These are phyloP conservation scores for Trichogramma dendrolimi DNA, from an alignment of 2,888 invertebrate genomes.

Conservation along the genomic window DNA sequence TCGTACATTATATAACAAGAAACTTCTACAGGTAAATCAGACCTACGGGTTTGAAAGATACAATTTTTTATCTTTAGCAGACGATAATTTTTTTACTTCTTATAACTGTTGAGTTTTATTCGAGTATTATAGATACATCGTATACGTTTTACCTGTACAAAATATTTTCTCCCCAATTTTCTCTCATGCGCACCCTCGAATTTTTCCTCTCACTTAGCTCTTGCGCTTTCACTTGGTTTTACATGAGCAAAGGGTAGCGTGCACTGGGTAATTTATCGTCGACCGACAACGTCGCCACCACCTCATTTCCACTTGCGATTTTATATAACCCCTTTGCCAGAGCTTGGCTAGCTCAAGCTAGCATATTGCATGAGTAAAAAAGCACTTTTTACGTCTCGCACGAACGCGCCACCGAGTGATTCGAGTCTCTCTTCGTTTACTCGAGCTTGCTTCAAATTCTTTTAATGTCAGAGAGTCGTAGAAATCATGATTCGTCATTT, in stretches of 20 bases:
- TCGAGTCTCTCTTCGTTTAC: not conserved
- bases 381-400: slow-evolving; percentile 17
- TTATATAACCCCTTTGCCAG: slow-evolving; percentile 14
- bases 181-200: not conserved
- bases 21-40: too few relatives aligned
- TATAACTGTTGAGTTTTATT: too few relatives aligned
- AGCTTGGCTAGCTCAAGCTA: not conserved
- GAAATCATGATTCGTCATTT: too few relatives aligned
- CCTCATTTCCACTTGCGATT: slow-evolving; percentile 5
- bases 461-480: too few relatives aligned
- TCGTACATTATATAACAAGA: too few relatives aligned
- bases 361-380: too few relatives aligned
- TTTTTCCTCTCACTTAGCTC: slow-evolving; percentile 25
- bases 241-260: slow-evolving; percentile 4
- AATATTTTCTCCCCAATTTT: slow-evolving; percentile 4
- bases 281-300: not conserved
- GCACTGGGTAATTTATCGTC: slow-evolving; percentile 26
- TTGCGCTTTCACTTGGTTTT: slow-evolving; percentile 18
- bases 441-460: too few relatives aligned
- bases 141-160: too few relatives aligned
- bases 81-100: too few relatives aligned
- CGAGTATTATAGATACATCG: too few relatives aligned
- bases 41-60: too few relatives aligned
- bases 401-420: slow-evolving; percentile 17
- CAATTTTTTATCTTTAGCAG: too few relatives aligned